These are phyloP conservation scores for Drosophila longiperda DNA, from an alignment of 2,888 invertebrate species.

Conservation along the genomic window DNA sequence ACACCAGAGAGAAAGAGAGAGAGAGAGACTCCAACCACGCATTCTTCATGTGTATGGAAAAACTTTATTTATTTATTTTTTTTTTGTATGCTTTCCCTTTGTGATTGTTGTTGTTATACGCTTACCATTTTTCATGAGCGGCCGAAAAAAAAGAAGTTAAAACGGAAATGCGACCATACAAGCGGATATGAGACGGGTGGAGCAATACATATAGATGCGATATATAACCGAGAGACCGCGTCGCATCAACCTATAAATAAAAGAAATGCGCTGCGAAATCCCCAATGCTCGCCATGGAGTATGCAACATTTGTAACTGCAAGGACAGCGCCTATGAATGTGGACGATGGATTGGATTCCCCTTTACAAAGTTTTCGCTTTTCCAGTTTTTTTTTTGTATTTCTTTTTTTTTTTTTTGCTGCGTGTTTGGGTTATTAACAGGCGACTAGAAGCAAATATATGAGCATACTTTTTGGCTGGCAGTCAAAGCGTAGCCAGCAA, in stretches of 20 bases:
- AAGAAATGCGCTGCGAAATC: conserved; percentile 58
- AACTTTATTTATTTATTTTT: conserved; percentile 10
- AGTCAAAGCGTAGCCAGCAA: conserved; percentile 66
- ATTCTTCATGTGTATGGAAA: conserved; percentile 40
- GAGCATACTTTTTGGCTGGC: conserved; percentile 67
- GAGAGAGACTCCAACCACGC: conserved; percentile 2
- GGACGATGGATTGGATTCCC: conserved; percentile 32
- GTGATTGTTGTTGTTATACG: conserved; percentile 21
- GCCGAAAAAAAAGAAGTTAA: conserved; percentile 63
- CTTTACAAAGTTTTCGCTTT: conserved; percentile 19
- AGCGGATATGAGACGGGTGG: conserved; percentile 71
- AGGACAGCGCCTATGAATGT: conserved; percentile 30
- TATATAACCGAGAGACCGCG: conserved; percentile 63
- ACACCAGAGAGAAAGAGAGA: neutral
- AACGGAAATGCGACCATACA: conserved; percentile 81
- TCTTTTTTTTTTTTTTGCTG: conserved; percentile 1
- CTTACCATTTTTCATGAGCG: conserved; percentile 59
- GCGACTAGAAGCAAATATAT: conserved; percentile 66
- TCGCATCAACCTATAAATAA: conserved; percentile 72
- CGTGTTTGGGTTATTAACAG: conserved; percentile 62
- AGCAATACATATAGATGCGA: conserved; percentile 54
- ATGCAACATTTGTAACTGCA: conserved; percentile 62
- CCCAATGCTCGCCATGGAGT: conserved; percentile 47
- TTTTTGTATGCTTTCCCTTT: neutral
- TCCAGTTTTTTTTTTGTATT: conserved; percentile 4